Conservation (phyloP, 2,888 invertebrate species). For the Trilocha varians region DNA sequence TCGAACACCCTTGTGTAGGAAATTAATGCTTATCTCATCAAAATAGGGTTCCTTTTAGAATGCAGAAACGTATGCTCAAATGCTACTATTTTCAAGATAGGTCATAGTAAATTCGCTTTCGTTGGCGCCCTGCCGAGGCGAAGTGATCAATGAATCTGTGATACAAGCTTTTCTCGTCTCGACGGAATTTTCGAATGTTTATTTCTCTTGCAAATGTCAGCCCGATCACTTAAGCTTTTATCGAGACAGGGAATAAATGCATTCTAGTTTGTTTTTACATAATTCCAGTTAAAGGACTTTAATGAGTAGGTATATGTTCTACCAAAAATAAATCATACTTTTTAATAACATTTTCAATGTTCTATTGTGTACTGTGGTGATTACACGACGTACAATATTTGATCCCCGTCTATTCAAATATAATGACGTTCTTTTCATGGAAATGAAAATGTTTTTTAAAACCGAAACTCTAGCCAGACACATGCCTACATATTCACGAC, state of each 20-base stretch:
- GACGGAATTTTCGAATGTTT: conserved; percentile 39
- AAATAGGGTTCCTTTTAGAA: conserved; percentile 10
- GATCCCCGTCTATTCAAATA: too few relatives aligned
- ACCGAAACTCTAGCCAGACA: not conserved
- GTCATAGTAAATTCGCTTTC: conserved; percentile 54
- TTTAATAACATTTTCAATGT: too few relatives aligned
- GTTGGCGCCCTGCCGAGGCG: conserved; percentile 43
- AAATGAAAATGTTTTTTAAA: not conserved
- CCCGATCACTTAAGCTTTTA: too few relatives aligned
- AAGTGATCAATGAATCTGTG: conserved; percentile 63
- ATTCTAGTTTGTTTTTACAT: too few relatives aligned
- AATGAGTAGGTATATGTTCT: too few relatives aligned
- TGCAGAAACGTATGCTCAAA: conserved; percentile 8
- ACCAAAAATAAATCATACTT: too few relatives aligned
- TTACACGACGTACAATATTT: too few relatives aligned
- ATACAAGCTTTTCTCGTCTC: conserved; percentile 50
- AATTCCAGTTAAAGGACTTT: too few relatives aligned
- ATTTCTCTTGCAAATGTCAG: conserved; percentile 21
- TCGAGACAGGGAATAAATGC: too few relatives aligned
- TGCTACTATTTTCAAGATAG: conserved; percentile 5
- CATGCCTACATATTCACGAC: not conserved
- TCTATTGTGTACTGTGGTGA: too few relatives aligned
- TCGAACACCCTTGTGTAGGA: not conserved
- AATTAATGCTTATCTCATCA: conserved; percentile 6
- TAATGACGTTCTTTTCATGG: not conserved